Evolutionary conservation across 1,140 invertebrate genomes (phyloP).

Genomic region (Drosophila tani): DNA sequence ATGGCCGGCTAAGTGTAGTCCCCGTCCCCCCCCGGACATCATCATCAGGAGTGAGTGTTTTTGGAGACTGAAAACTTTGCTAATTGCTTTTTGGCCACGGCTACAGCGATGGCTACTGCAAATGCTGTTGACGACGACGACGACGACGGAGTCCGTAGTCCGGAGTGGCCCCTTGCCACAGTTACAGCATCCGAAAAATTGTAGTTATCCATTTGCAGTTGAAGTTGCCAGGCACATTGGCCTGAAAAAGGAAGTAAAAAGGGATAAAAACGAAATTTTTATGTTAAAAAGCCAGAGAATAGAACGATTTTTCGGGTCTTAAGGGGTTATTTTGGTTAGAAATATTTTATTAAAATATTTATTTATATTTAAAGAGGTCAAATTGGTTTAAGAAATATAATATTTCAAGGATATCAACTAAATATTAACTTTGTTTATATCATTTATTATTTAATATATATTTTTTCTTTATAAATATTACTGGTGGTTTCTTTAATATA

Average conservation of each 20-base stretch:
- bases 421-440: too few species aligned
- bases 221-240: slow-evolving; percentile 12
- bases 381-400: too few species aligned
- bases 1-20: slow-evolving; percentile 39
- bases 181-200: slow-evolving; percentile 56
- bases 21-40: not conserved
- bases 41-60: slow-evolving; percentile 33
- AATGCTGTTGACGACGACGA: slow-evolving; percentile 13
- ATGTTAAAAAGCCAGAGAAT: not conserved
- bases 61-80: slow-evolving; percentile 74
- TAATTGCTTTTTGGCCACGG: slow-evolving; percentile 81
- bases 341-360: not conserved
- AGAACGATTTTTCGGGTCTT: not conserved
- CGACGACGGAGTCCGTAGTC: slow-evolving; percentile 8
- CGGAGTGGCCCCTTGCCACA: slow-evolving; percentile 22
- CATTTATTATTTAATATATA: too few species aligned
- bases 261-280: not conserved
- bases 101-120: slow-evolving; percentile 43
- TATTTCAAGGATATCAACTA: too few species aligned
- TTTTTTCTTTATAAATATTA: too few species aligned
- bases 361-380: too few species aligned
- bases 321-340: too few species aligned
- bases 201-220: slow-evolving; percentile 49
- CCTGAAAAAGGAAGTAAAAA: not conserved
- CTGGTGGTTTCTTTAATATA: too few species aligned